phyloP scores from a whole-genome alignment of 1,140 invertebrate species.

The Drosophila melanica region DNA sequence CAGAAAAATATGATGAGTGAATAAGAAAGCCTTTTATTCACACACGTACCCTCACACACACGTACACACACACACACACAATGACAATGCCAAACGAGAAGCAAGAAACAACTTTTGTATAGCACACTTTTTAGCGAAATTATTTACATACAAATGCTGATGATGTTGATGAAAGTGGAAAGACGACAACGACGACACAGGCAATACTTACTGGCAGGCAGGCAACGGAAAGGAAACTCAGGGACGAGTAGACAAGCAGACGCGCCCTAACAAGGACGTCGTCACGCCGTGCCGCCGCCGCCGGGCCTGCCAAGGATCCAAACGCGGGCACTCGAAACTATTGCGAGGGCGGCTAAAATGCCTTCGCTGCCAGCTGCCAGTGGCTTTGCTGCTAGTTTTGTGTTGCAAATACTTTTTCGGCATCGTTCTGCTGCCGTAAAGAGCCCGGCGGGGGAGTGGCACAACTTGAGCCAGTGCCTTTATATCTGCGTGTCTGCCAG shows the following conservation, averaged over 20 bases:
- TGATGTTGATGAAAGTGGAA: slow-evolving; percentile 56
- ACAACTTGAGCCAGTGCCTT: slow-evolving; percentile 21
- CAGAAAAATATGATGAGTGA: slow-evolving; percentile 24
- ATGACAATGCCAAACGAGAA: slow-evolving; percentile 39
- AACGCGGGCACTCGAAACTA: slow-evolving; percentile 50
- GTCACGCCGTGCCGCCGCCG: slow-evolving; percentile 34
- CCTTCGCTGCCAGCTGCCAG: slow-evolving; percentile 4
- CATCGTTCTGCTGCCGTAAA: slow-evolving; percentile 16
- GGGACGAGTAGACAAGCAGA: slow-evolving; percentile 21
- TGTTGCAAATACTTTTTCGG: slow-evolving; percentile 37
- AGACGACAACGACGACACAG: slow-evolving; percentile 30
- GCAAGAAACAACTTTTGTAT: slow-evolving; percentile 53
- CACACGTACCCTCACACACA: not conserved
- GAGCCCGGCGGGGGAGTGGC: slow-evolving; percentile 13
- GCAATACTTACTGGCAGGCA: slow-evolving; percentile 13
- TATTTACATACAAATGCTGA: slow-evolving; percentile 58
- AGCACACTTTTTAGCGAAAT: slow-evolving; percentile 57
- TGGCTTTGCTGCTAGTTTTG: slow-evolving; percentile 40
- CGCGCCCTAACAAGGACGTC: slow-evolving; percentile 45
- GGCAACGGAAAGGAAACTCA: not conserved
- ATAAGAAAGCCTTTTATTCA: slow-evolving; percentile 12
- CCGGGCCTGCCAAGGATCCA: slow-evolving; percentile 33
- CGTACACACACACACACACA: slow-evolving; percentile 4
- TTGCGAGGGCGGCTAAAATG: slow-evolving; percentile 45
- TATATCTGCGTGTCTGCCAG: not conserved